A percentile compares a stretch with the other conserved stretches of the same genome.
These are phyloP conservation scores for Perca schrenkii DNA, from an alignment of 2,113 vertebrate genomes.

Conservation along the genomic window DNA sequence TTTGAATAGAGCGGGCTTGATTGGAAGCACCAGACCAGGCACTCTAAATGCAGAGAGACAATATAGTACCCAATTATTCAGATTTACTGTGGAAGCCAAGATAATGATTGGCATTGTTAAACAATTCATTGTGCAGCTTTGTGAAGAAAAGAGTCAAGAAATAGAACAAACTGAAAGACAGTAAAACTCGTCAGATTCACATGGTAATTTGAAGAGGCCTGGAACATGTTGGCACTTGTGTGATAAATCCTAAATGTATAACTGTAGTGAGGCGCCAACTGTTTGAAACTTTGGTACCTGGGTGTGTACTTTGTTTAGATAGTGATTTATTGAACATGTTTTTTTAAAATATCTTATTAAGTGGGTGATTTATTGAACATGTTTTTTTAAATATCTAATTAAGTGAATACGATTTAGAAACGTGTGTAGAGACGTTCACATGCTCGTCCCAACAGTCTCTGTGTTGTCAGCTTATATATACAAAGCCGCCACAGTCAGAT, in stretches of 20 bases:
- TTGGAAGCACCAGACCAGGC: neutral
- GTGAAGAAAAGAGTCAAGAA: neutral
- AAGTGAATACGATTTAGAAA: neutral
- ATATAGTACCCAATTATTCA: neutral
- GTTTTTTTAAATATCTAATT: neutral
- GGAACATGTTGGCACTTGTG: slow-evolving; percentile 22
- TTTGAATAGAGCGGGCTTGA: neutral
- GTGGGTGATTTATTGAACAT: slow-evolving; percentile 8
- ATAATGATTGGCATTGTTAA: slow-evolving; percentile 1
- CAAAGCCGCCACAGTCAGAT: neutral
- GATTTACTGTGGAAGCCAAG: neutral
- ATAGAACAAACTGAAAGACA: neutral
- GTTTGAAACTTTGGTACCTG: neutral
- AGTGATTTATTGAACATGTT: slow-evolving; percentile 6
- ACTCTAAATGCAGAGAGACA: neutral
- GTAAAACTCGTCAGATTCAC: neutral
- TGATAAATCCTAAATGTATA: neutral
- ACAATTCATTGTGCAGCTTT: neutral
- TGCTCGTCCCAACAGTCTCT: neutral
- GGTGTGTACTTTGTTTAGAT: neutral
- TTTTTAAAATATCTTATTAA: neutral
- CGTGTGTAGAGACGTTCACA: neutral
- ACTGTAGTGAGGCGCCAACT: slow-evolving; percentile 5
- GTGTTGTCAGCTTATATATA: neutral
- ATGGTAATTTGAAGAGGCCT: slow-evolving; percentile 14